phyloP scores from a whole-genome alignment of 2,113 vertebrate genomes.

The Butorides virescens region DNA sequence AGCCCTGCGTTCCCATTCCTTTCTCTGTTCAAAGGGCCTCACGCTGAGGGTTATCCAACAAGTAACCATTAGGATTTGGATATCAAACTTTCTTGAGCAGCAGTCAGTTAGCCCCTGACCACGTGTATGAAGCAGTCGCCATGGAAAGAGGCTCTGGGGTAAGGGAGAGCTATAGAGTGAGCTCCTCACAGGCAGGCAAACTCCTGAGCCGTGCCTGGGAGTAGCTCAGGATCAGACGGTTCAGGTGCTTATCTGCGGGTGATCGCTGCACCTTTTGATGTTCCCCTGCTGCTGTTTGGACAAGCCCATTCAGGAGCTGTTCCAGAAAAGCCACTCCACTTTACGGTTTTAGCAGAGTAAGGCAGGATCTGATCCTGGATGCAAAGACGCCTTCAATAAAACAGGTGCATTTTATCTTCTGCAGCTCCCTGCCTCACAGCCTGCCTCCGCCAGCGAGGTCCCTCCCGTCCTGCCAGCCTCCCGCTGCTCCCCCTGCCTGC shows the following conservation, averaged over 20 bases:
- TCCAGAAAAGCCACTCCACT: conserved; percentile 30
- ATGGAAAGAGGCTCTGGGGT: background rate
- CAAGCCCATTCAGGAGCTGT: conserved; percentile 16
- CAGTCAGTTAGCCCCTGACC: background rate
- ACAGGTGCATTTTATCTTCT: conserved; percentile 51
- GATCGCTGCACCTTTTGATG: conserved; percentile 38
- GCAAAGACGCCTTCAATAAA: background rate
- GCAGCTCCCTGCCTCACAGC: background rate
- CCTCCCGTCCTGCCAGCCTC: background rate
- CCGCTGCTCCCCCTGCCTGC: background rate
- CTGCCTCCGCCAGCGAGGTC: background rate
- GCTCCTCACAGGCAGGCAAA: background rate
- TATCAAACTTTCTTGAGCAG: background rate
- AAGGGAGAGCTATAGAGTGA: background rate
- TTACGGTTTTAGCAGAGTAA: background rate
- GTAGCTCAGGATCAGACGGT: conserved; percentile 34
- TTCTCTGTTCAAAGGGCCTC: background rate
- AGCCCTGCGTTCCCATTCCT: background rate
- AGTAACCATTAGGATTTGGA: background rate
- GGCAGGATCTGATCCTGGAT: background rate
- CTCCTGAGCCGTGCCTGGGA: background rate
- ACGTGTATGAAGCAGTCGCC: rapidly evolving
- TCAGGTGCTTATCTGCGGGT: background rate
- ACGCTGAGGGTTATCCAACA: rapidly evolving
- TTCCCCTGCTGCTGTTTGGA: conserved; percentile 39